These are phyloP conservation scores for Eucera pruinosa DNA, from an alignment of 2,888 invertebrate species.

Conservation along the genomic window DNA sequence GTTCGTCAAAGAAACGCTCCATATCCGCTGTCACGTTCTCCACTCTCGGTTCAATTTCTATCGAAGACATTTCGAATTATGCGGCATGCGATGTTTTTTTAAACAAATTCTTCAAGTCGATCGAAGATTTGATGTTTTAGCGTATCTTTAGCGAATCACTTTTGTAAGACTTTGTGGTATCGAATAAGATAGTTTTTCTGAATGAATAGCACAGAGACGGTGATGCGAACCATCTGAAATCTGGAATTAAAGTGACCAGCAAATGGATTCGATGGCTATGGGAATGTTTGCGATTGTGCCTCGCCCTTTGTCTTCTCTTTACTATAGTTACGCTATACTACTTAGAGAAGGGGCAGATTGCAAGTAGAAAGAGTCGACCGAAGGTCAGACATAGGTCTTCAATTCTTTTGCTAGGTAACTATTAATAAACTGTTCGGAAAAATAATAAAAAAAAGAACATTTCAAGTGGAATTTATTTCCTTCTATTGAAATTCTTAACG, in stretches of 20 bases:
- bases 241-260: constrained; percentile 34
- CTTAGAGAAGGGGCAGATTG: not conserved
- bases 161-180: not conserved
- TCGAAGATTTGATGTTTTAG: not conserved
- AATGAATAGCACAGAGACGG: not conserved
- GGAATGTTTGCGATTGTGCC: constrained; percentile 32
- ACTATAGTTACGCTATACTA: not conserved
- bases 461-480: too few species aligned
- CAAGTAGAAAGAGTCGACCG: constrained; percentile 17
- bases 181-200: not conserved
- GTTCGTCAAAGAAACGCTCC: constrained; percentile 55
- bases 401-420: not conserved
- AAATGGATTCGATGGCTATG: constrained; percentile 2
- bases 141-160: not conserved
- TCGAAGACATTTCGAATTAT: constrained; percentile 31
- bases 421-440: not conserved
- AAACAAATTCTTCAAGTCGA: not conserved
- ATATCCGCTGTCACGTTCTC: not conserved
- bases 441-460: too few species aligned
- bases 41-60: not conserved
- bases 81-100: not conserved
- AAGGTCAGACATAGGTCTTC: constrained; percentile 6
- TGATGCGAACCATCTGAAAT: constrained; percentile 36
- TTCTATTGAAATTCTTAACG: too few species aligned
- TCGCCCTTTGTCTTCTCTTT: constrained; percentile 21